These are phyloP conservation scores for Redunca redunca DNA, from an alignment of 2,113 vertebrate species.

Conservation along the genomic window DNA sequence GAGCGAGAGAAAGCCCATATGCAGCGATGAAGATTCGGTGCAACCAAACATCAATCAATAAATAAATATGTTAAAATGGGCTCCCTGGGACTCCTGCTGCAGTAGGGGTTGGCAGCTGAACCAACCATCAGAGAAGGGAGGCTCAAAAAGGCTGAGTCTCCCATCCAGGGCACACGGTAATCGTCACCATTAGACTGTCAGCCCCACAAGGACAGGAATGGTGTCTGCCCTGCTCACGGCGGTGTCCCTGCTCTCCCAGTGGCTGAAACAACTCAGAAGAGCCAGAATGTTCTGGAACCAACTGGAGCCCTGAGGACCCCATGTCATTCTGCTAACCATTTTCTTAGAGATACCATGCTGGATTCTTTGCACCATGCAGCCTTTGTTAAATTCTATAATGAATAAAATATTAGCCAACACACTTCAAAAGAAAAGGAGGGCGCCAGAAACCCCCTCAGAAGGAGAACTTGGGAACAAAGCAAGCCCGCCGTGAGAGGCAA, in stretches of 20 bases:
- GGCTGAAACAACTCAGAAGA: not conserved
- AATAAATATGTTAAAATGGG: not conserved
- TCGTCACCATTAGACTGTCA: not conserved
- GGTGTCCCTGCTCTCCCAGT: not conserved
- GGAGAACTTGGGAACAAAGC: not conserved
- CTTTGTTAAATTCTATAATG: constrained; percentile 51
- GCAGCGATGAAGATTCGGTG: not conserved
- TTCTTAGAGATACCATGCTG: not conserved
- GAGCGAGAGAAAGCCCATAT: not conserved
- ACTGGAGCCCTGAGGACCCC: not conserved
- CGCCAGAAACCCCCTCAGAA: not conserved
- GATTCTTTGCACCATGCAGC: not conserved
- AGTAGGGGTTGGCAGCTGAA: not conserved
- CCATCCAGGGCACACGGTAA: accelerated
- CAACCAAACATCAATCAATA: not conserved
- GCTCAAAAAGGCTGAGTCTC: not conserved
- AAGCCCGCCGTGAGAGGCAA: not conserved
- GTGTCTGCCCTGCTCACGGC: not conserved
- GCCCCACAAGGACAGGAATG: not conserved
- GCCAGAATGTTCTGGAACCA: not conserved
- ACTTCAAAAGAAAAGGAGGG: constrained; percentile 57
- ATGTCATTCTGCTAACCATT: not conserved
- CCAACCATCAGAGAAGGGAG: not conserved
- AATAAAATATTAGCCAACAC: constrained; percentile 60
- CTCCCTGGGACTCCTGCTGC: not conserved